phyloP scores from a whole-genome alignment of 1,140 invertebrate species.

The Varroa destructor region DNA sequence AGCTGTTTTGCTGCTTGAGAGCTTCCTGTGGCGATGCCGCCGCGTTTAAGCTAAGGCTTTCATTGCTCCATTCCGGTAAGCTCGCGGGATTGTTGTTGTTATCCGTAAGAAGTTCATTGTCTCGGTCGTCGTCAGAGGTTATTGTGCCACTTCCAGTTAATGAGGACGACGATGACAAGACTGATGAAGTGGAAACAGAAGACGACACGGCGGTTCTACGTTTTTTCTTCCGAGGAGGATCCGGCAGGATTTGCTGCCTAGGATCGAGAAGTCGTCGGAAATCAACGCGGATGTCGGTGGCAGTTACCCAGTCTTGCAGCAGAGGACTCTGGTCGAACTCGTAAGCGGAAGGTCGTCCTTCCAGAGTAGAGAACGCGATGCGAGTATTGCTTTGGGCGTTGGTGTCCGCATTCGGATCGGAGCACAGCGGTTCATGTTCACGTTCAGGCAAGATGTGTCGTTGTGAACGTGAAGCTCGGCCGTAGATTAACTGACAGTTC shows the following conservation, averaged over 20 bases:
- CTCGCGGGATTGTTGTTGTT: too few species aligned
- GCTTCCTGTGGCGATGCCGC: background rate
- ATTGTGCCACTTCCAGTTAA: too few species aligned
- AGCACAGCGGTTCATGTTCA: conserved; percentile 43
- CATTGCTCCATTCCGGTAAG: too few species aligned
- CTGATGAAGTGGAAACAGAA: too few species aligned
- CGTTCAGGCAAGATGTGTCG: conserved; percentile 36
- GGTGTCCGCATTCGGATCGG: conserved; percentile 41
- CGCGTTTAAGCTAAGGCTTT: background rate
- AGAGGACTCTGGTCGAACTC: conserved; percentile 49
- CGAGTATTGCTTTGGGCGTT: conserved; percentile 35
- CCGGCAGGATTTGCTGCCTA: background rate
- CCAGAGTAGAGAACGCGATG: conserved; percentile 48
- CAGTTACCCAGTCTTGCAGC: conserved; percentile 43
- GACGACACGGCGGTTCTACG: too few species aligned
- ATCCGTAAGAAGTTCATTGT: too few species aligned
- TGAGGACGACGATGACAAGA: too few species aligned
- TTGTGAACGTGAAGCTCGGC: conserved; percentile 33
- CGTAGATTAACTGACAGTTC: conserved; percentile 40
- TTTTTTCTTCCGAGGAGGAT: too few species aligned
- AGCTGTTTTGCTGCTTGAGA: conserved; percentile 9
- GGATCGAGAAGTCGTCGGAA: conserved; percentile 34
- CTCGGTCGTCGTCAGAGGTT: too few species aligned
- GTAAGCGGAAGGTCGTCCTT: conserved; percentile 47
- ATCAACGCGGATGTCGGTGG: conserved; percentile 37